Evolutionary conservation across 2,113 vertebrate genomes (phyloP), one percentile per base, ranked within the genome.

Genomic region (Lepisosteus osseus): DNA sequence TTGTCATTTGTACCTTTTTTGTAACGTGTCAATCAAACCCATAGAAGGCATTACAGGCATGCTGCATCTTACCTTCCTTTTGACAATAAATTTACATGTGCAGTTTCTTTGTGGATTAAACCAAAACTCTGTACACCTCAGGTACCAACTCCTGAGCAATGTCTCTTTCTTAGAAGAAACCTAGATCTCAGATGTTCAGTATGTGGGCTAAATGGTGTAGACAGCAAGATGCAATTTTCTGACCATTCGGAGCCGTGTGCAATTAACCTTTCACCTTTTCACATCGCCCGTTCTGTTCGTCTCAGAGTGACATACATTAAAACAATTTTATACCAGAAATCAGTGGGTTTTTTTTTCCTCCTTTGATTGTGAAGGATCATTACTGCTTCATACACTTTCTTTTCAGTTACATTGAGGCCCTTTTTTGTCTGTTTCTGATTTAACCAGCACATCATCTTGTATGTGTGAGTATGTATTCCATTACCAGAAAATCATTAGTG

Each of bases 351-450:
- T 29, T 51, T 51, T 51, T 5, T 51, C 1, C 29, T 29, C 2
- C 5, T 51, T 59, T 59, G 57, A 59, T 59, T 12, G 14, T 54
- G 51, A 1, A 45, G n/a, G 47, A 54, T 67, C 51, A 51, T 15
- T 8, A 51, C 29, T 14, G 6, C 12, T 45, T 68, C 3, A 68
- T 44, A 51, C 47, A 6, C 47, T 51, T 51, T 51, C 5, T 51
- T 8, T 45, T 11, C 15, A 40, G 66, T 62, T 12, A 40, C 4
- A 17, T 15, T 11, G 12, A 68, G 9, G 9, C 13, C 14, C 29
- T 44, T 29, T 51, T 45, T 61, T 61, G 65, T 65, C 70, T 71
- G 61, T 62, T 54, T 72, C 43, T 59, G 0, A 57, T 59, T 61
- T 61, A 55, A 59, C 68, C 57, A n/a, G 13, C 9, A 14, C 13